A percentile compares a stretch with the other conserved stretches of the same genome.
phyloP scores from a whole-genome alignment of 2,888 invertebrate genomes.

The Galerucella nymphaeae region DNA sequence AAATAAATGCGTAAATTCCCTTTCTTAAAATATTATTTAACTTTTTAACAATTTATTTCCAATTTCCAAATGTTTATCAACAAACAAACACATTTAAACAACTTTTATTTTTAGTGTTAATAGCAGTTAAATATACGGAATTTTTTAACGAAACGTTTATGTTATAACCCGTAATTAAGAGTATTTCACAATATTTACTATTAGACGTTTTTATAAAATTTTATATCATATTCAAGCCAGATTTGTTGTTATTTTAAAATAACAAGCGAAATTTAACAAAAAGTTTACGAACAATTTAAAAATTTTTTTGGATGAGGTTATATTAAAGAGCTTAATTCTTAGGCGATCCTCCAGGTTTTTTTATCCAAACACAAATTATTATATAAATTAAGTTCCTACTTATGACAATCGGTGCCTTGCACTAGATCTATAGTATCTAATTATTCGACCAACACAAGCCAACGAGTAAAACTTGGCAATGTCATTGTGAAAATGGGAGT shows the following conservation, averaged over 20 bases:
- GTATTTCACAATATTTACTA: conserved; percentile 11
- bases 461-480: too few species aligned
- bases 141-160: neutral
- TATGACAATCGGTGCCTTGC: too few species aligned
- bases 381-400: too few species aligned
- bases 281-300: too few species aligned
- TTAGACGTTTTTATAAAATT: neutral
- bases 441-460: too few species aligned
- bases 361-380: too few species aligned
- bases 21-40: neutral
- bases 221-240: neutral
- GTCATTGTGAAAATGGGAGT: too few species aligned
- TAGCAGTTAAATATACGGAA: conserved; percentile 8
- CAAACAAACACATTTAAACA: neutral
- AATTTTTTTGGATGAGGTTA: too few species aligned
- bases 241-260: neutral
- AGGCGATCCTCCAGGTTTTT: too few species aligned
- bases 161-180: neutral
- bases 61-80: neutral
- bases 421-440: too few species aligned
- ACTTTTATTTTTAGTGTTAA: neutral
- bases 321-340: too few species aligned
- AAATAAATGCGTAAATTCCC: too few species aligned
- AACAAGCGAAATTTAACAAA: neutral
- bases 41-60: neutral